Evolutionary conservation across 2,113 vertebrate species (phyloP).

Genomic region (Oriolus oriolus): DNA sequence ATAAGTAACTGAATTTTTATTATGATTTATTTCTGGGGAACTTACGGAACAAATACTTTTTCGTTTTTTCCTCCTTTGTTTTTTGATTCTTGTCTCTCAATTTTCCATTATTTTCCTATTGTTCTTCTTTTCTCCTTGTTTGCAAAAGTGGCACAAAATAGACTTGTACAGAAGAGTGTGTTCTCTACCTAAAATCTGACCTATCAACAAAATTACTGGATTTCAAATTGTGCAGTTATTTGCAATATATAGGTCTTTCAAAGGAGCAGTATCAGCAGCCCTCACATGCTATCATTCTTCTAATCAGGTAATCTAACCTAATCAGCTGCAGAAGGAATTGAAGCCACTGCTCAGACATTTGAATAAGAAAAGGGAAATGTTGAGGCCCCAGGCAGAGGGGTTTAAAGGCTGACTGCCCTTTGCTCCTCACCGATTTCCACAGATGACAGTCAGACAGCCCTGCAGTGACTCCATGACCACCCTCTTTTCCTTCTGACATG

Average conservation of each 20-base stretch:
- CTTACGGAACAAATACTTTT: not conserved
- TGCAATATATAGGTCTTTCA: not conserved
- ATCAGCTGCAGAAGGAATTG: not conserved
- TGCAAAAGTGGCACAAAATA: not conserved
- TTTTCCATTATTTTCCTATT: not conserved
- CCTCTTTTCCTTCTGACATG: not conserved
- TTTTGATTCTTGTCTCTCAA: not conserved
- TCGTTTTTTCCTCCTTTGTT: not conserved
- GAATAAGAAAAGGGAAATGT: not conserved
- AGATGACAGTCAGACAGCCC: not conserved
- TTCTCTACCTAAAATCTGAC: not conserved
- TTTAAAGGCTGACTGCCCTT: not conserved
- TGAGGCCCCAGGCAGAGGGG: not conserved
- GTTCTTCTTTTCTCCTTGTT: not conserved
- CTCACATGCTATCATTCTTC: not conserved
- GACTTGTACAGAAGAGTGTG: not conserved
- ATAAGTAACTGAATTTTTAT: not conserved
- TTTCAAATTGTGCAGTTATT: not conserved
- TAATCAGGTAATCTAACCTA: not conserved
- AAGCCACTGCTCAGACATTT: not conserved
- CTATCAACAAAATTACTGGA: not conserved
- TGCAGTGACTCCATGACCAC: rapidly evolving
- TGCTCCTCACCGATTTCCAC: not conserved
- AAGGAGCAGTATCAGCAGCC: not conserved
- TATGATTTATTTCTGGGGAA: not conserved